These are phyloP conservation scores for Pristis pectinata DNA, from an alignment of 2,797 vertebrate species.

Conservation along the genomic window DNA sequence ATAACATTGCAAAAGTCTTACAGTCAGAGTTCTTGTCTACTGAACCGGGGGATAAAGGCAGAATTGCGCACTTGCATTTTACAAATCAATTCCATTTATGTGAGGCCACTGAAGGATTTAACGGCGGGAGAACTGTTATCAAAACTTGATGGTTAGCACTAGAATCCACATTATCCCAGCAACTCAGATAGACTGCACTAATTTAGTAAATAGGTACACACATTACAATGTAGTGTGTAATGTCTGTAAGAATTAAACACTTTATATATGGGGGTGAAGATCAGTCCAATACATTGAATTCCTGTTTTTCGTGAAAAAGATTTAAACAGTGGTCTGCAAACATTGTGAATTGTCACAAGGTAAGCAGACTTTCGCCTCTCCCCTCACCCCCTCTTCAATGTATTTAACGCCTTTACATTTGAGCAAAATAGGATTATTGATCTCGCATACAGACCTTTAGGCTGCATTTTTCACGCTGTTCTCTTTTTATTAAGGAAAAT, in stretches of 20 bases:
- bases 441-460: slow-evolving; percentile 12
- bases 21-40: background rate
- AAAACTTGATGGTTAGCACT: background rate
- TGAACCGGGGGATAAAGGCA: background rate
- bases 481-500: slow-evolving; percentile 18
- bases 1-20: background rate
- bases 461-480: slow-evolving; percentile 31
- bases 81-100: slow-evolving; percentile 30
- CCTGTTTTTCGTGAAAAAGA: background rate
- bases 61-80: background rate
- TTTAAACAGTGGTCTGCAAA: too few species aligned
- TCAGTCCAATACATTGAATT: background rate
- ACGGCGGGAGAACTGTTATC: background rate
- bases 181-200: background rate
- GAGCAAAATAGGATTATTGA: slow-evolving; percentile 30
- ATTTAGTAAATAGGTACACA: background rate
- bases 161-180: background rate
- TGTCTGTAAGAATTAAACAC: background rate
- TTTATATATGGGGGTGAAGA: too few species aligned
- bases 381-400: background rate
- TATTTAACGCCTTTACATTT: slow-evolving; percentile 24
- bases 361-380: background rate
- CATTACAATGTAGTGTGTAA: background rate
- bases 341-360: background rate
- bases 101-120: background rate